Conservation (phyloP, 2,113 vertebrate genomes). For the Amblyornis subalaris region DNA sequence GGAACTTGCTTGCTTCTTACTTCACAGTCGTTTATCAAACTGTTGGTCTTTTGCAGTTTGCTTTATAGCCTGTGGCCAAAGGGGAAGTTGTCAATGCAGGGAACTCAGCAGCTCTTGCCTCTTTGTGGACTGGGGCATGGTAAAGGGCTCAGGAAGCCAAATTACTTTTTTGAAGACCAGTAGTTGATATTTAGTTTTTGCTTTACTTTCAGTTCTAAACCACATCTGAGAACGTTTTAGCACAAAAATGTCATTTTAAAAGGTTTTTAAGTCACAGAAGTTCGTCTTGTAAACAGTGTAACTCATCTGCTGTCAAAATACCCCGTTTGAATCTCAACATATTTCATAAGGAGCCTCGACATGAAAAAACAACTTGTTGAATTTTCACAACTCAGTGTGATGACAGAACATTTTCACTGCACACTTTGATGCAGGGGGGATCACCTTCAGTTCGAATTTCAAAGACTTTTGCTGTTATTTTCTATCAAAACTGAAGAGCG, state of each 20-base stretch:
- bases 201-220: neutral
- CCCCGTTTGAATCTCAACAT: neutral
- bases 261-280: neutral
- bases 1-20: neutral
- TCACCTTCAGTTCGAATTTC: too few relatives aligned
- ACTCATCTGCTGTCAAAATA: neutral
- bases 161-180: neutral
- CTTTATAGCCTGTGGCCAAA: neutral
- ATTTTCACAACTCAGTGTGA: neutral
- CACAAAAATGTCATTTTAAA: neutral
- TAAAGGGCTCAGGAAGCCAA: neutral
- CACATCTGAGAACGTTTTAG: neutral
- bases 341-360: neutral
- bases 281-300: rapidly evolving
- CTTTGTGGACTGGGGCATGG: neutral
- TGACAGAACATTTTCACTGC: neutral
- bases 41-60: neutral
- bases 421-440: too few relatives aligned
- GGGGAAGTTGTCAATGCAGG: neutral
- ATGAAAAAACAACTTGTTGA: neutral
- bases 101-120: neutral
- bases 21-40: neutral
- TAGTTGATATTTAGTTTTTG: neutral
- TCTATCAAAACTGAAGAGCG: too few relatives aligned
- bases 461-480: too few relatives aligned